Evolutionary conservation across 2,888 invertebrate species (phyloP).

Genomic region (Ophion obscuratus): DNA sequence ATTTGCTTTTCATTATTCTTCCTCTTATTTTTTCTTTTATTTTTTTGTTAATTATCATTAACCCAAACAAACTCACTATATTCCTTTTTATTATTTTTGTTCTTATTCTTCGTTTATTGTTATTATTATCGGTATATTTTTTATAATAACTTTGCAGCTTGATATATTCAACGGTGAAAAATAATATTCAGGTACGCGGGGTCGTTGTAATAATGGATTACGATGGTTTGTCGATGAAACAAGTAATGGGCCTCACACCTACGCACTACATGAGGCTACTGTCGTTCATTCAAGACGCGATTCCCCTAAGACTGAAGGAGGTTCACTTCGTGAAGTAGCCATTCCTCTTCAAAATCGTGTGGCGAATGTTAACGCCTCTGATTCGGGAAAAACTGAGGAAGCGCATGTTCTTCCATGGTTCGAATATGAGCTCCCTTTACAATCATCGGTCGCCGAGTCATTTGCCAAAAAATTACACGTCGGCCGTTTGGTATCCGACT

Average conservation of each 20-base stretch:
- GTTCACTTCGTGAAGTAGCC: constrained; percentile 94
- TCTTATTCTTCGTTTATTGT: too few relatives aligned
- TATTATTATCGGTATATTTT: too few relatives aligned
- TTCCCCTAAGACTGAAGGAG: constrained; percentile 93
- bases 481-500: constrained; percentile 90
- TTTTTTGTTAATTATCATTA: too few relatives aligned
- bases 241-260: constrained; percentile 89
- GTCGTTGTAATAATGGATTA: constrained; percentile 94
- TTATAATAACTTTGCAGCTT: too few relatives aligned
- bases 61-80: too few relatives aligned
- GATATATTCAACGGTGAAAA: not conserved
- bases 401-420: constrained; percentile 93
- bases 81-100: too few relatives aligned
- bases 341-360: constrained; percentile 93
- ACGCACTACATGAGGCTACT: constrained; percentile 91
- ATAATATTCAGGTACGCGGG: constrained; percentile 87
- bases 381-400: constrained; percentile 91
- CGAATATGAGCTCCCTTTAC: constrained; percentile 91
- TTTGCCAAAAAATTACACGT: constrained; percentile 91
- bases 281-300: constrained; percentile 94
- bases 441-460: constrained; percentile 88
- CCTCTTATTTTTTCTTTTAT: too few relatives aligned
- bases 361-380: constrained; percentile 94
- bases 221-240: constrained; percentile 90
- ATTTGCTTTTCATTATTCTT: too few relatives aligned